Base-by-base conservation (phyloP, 2,888 invertebrate species). In the Meganola albula region DNA sequence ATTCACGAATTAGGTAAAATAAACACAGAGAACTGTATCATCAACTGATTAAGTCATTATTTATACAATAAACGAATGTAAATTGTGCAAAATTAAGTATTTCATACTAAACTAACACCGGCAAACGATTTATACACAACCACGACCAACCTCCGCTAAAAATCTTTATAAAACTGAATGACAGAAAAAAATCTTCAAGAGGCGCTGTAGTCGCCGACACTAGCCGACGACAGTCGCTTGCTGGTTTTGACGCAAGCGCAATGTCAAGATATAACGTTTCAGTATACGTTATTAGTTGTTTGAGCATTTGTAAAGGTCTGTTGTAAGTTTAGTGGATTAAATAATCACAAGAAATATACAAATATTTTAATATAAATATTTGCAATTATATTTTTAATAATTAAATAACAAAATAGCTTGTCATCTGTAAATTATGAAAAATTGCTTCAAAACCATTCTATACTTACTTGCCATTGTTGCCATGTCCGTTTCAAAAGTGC, bases 121-220 rank as follows among this genome's bases (percentile, higher is more conserved):
- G 56, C 57, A 60, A 56, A 65, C 57, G 54, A 58, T 47, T n/a
- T n/a, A 37, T 34, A 66, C 72, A 73, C 82, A 65, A 61, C 77
- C 75, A 42, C 62, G 62, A 44, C 64, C 82, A 65, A 61, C 77
- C 75, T 42, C 62, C 63, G 44, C 64, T 53, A 58, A 74, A 77
- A 75, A 72, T 72, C 74, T 65, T 63, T 72, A 74, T 37, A 74
- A 79, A 82, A 84, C 84, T 84, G 70, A 65, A 74, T 79, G 80
- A 84, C 84, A 84, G 70, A 65, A 63, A 56, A 53, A 51, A 41
- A 36, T 38, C 37, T 4, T 16, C 8, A 37, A 58, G 42, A 46
- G 63, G 68, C 74, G 73, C 71, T 53, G 60, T 55, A 30, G 35
- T 48, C 53, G 48, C 26, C 30, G 27, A 43, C 58, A n/a, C 16